Base-by-base conservation (phyloP, 2,888 invertebrate genomes). In the Invenusta paracnida region DNA sequence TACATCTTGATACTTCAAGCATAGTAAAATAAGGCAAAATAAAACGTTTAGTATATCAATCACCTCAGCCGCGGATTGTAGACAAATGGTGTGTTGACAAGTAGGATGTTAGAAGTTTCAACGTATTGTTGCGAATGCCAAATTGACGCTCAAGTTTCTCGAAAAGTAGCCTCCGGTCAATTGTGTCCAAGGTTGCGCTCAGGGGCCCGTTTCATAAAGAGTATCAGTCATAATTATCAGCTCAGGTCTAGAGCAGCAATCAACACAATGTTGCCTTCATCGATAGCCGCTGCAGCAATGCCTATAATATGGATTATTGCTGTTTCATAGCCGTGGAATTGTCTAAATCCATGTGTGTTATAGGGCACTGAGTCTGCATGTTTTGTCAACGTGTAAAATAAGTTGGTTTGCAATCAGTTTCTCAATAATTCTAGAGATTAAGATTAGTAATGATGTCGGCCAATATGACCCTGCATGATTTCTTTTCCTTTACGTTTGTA, bases 51-150 rank as follows among this genome's bases (percentile, higher is more conserved):
- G n/a, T n/a, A n/a, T n/a, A n/a, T n/a, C n/a, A n/a, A n/a, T n/a
- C n/a, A n/a, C n/a, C n/a, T n/a, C n/a, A n/a, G n/a, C n/a, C n/a
- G n/a, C n/a, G n/a, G n/a, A n/a, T n/a, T n/a, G n/a, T n/a, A n/a
- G n/a, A n/a, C n/a, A n/a, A n/a, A n/a, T 73, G 17, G 25, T 5
- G 25, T 73, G 73, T 73, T 73, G 73, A 73, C 27, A 73, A 23
- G 5, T 73, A 73, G 23, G 73, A 73, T 73, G 73, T 73, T 73
- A 73, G 11, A 73, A 73, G 27, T 73, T 73, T 73, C 73, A 73
- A 23, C 23, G 73, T 5, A 23, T 73, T 25, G 73, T 73, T 73
- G 73, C 73, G 73, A 73, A 73, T 73, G 73, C 27, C 73, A 5
- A 73, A 5, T 73, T 73, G 73, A 25, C 73, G 73, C 73, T 73